Base-by-base conservation (phyloP, 1,140 invertebrate species). In the Heliconius hewitsoni region DNA sequence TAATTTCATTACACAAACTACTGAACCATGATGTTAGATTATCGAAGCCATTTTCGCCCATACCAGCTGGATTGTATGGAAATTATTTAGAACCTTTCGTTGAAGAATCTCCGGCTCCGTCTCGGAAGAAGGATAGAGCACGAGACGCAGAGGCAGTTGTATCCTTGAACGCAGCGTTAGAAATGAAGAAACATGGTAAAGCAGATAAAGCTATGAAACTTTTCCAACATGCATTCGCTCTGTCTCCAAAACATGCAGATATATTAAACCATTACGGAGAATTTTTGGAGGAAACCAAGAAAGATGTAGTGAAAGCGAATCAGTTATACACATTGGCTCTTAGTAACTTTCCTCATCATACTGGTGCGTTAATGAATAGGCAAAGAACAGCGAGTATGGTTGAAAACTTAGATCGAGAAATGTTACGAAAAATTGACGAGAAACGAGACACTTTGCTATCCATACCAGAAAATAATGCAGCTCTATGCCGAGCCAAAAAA, bases 201-300 rank as follows among this genome's bases (percentile, higher is more conserved):
- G 94, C 96, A 73, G 97, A 98, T 42, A 98, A 98, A 95, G 98
- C 98, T 3, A 93, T 97, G 8, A 98, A 98, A 91, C 91, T 99
- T 34, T 98, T 98, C 87, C 96, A 98, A 93, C 98, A 99, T 94
- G 98, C 98, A 0, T 95, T 98, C 37, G 97, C 98, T 0, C 94
- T 99, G 34, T 97, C 98, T 23, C 98, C 99, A 0, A 96, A 97
- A 83, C 98, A 99, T 95, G 97, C 98, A 1, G 98, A 99, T 86
- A 96, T 99, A 72, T 93, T 99, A 16, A 98, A 98, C 85, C 96
- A 97, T 83, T 99, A 98, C 94, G 99, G 99, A 39, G 98, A 99
- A 93, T 99, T 99, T 93, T 91, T 99, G 37, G 98, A 99, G 93
- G 96, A 97, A 76, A 97, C 97, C 23, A 96, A 98, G 83, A 96